These are phyloP conservation scores for Trichonephila clavata DNA, from an alignment of 1,140 invertebrate genomes.

Conservation along the genomic window DNA sequence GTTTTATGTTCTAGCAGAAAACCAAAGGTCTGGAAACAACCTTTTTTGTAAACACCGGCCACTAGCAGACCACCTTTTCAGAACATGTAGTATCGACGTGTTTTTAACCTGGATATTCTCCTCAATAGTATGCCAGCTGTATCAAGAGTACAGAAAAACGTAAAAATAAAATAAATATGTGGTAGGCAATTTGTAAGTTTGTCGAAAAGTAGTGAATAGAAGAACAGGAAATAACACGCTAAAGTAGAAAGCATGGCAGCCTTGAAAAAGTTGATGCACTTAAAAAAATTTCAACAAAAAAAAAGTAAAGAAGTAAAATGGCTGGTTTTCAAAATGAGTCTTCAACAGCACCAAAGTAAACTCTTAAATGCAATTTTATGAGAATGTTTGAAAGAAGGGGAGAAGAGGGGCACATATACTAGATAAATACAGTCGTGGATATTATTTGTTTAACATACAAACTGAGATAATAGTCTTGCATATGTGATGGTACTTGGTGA, in stretches of 20 bases:
- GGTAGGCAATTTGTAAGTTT: not conserved
- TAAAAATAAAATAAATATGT: not conserved
- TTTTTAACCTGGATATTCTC: conserved; percentile 35
- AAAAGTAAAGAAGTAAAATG: not conserved
- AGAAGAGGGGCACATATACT: too few species aligned
- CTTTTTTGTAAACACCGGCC: conserved; percentile 15
- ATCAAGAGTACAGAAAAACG: not conserved
- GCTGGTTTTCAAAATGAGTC: not conserved
- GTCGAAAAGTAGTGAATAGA: not conserved
- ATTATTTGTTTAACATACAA: too few species aligned
- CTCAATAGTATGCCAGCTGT: conserved; percentile 21
- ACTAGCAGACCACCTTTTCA: not conserved
- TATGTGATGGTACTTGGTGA: too few species aligned
- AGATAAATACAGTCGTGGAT: too few species aligned
- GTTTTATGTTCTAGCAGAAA: not conserved
- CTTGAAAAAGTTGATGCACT: not conserved
- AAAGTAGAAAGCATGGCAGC: not conserved
- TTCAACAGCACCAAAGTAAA: not conserved
- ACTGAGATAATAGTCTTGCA: too few species aligned
- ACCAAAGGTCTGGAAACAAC: not conserved
- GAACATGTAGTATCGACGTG: not conserved
- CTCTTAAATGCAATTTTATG: not conserved
- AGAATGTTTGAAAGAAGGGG: too few species aligned
- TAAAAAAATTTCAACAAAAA: not conserved
- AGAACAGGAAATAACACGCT: not conserved